Percentiles rank a stretch among this genome's conserved stretches.
Conservation (phyloP, 2,888 invertebrate species). For the Corythucha ciliata region DNA sequence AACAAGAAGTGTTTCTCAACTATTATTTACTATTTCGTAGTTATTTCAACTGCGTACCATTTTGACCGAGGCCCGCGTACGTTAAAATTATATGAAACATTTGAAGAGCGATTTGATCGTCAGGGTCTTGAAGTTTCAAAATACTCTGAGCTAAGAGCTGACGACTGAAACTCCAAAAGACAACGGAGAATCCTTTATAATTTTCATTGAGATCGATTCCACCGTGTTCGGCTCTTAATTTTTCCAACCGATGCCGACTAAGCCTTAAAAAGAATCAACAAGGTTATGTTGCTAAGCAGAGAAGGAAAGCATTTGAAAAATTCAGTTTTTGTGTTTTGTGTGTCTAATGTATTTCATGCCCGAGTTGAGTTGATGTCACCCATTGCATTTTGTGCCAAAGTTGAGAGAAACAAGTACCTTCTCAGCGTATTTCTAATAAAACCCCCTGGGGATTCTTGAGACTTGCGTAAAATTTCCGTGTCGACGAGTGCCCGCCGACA, state of each 20-base stretch:
- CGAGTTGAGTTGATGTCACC: no score
- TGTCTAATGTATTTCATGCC: no score
- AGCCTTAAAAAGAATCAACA: slow-evolving; percentile 47
- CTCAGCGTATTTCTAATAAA: slow-evolving; percentile 81
- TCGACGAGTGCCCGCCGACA: slow-evolving; percentile 76
- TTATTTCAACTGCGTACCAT: slow-evolving; percentile 43
- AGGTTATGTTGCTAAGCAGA: no score
- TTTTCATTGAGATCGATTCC: slow-evolving; percentile 61
- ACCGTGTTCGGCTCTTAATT: slow-evolving; percentile 58
- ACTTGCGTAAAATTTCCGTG: slow-evolving; percentile 69
- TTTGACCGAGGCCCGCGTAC: slow-evolving; percentile 72
- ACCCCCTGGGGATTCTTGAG: slow-evolving; percentile 72
- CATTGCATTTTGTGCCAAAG: no score
- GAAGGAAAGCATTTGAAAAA: no score
- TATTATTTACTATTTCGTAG: not conserved
- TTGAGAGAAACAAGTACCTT: slow-evolving; percentile 44
- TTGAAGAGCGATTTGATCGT: slow-evolving; percentile 75
- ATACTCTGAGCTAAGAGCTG: slow-evolving; percentile 71
- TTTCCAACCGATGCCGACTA: slow-evolving; percentile 75
- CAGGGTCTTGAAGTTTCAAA: slow-evolving; percentile 72
- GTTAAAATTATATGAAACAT: slow-evolving; percentile 83
- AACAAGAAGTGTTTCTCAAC: not conserved
- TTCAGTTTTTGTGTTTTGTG: no score
- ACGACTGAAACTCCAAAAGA: slow-evolving; percentile 85
- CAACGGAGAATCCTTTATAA: slow-evolving; percentile 76